phyloP scores from a whole-genome alignment of 2,888 invertebrate species.

The Steinernema carpocapsae region DNA sequence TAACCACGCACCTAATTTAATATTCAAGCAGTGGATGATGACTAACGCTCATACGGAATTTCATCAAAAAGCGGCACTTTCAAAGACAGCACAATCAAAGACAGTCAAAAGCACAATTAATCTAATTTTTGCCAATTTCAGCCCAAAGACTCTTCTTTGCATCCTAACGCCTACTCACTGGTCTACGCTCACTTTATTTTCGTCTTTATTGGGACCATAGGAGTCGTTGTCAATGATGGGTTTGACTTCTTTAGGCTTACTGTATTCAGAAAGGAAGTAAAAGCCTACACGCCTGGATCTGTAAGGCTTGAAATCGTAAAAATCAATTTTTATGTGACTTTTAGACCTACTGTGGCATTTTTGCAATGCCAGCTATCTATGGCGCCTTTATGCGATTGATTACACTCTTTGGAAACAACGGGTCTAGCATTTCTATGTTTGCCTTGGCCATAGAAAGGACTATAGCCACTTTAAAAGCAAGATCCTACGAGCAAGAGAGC shows the following conservation, averaged over 20 bases:
- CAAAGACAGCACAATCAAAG: too few species aligned
- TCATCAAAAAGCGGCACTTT: too few species aligned
- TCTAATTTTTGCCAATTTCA: too few species aligned
- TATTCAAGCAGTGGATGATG: neutral
- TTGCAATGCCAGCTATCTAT: neutral
- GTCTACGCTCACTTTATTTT: conserved; percentile 6
- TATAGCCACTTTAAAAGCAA: neutral
- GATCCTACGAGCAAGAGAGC: neutral
- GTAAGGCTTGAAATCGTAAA: neutral
- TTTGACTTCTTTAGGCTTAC: conserved; percentile 13
- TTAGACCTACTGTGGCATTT: neutral
- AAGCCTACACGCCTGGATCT: neutral
- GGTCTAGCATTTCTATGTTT: neutral
- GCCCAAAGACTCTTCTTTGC: neutral
- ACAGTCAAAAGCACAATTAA: too few species aligned
- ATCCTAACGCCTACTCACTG: neutral
- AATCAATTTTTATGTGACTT: too few species aligned
- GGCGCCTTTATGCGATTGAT: neutral
- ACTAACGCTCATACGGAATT: too few species aligned
- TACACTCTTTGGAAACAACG: conserved; percentile 16
- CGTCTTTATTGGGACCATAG: neutral
- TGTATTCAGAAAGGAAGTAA: neutral
- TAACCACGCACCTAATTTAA: neutral
- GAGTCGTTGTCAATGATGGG: conserved; percentile 2
- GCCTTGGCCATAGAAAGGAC: neutral